Evolutionary conservation across 2,888 invertebrate genomes (phyloP).

Genomic region (Lasioglossum oenotherae): DNA sequence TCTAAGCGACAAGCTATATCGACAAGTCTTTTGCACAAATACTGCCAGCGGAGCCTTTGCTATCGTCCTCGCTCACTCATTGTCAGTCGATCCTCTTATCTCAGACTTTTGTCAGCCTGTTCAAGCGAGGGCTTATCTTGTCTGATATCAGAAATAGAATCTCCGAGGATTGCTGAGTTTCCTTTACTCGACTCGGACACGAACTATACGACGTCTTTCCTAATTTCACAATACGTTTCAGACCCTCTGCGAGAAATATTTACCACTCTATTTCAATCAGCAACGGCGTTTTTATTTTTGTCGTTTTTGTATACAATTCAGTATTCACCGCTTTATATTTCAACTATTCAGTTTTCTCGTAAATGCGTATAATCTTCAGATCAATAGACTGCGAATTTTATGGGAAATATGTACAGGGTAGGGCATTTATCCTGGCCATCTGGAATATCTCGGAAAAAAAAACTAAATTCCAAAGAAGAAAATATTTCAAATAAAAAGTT

Average conservation of each 20-base stretch:
- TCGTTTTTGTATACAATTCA: too few relatives aligned
- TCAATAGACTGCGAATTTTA: too few relatives aligned
- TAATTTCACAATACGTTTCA: neutral
- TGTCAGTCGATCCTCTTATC: neutral
- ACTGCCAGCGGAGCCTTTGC: neutral
- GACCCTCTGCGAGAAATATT: neutral
- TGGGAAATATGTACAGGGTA: too few relatives aligned
- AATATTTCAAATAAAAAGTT: too few relatives aligned
- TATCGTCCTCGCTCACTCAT: neutral
- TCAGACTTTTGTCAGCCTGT: neutral
- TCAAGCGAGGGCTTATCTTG: neutral
- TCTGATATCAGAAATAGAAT: neutral
- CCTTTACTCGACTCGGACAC: neutral
- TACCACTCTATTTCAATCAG: neutral
- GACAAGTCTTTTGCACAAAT: neutral
- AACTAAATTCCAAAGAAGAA: too few relatives aligned
- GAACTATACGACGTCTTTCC: neutral
- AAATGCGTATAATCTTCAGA: too few relatives aligned
- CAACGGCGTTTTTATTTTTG: too few relatives aligned
- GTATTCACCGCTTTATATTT: too few relatives aligned
- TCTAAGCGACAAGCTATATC: too few relatives aligned
- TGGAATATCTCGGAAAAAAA: too few relatives aligned
- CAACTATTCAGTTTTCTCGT: too few relatives aligned
- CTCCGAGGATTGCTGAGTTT: neutral
- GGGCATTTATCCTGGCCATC: too few relatives aligned